Percentiles rank a stretch among this genome's conserved stretches.
These are phyloP conservation scores for Poecilia velifera DNA, from an alignment of 2,797 vertebrate genomes.

Conservation along the genomic window DNA sequence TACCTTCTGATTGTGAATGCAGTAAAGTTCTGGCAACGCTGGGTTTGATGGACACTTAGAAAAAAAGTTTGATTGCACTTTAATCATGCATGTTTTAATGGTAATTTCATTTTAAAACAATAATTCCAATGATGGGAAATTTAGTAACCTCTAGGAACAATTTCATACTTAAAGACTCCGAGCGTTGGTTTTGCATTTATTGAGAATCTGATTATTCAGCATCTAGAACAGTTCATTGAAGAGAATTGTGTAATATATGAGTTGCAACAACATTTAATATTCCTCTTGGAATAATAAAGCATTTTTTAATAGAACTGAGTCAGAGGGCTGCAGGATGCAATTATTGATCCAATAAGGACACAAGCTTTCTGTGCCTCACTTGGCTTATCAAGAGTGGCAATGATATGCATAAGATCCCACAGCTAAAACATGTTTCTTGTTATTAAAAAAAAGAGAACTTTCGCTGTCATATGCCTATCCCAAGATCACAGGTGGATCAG, in stretches of 20 bases:
- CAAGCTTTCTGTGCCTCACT: slow-evolving; percentile 51
- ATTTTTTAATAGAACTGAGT: neutral
- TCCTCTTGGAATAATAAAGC: neutral
- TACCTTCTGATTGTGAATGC: neutral
- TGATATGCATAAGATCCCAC: slow-evolving; percentile 13
- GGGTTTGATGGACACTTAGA: neutral
- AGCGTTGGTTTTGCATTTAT: slow-evolving; percentile 10
- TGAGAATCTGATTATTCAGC: neutral
- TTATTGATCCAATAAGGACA: slow-evolving; percentile 35
- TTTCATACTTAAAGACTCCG: neutral
- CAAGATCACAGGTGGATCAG: slow-evolving; percentile 21
- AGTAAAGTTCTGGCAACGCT: neutral
- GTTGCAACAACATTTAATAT: neutral
- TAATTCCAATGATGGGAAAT: neutral
- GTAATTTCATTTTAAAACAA: neutral
- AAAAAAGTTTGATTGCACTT: neutral
- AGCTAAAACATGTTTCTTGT: slow-evolving; percentile 8
- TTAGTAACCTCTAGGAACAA: neutral
- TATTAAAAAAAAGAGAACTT: slow-evolving; percentile 9
- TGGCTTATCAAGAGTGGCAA: slow-evolving; percentile 46
- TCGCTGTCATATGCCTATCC: neutral
- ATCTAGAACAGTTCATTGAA: neutral
- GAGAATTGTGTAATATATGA: neutral
- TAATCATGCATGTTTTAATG: neutral
- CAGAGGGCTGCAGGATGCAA: neutral